Evolutionary conservation across 2,888 invertebrate genomes (phyloP).

Genomic region (Ophonus ardosiacus): DNA sequence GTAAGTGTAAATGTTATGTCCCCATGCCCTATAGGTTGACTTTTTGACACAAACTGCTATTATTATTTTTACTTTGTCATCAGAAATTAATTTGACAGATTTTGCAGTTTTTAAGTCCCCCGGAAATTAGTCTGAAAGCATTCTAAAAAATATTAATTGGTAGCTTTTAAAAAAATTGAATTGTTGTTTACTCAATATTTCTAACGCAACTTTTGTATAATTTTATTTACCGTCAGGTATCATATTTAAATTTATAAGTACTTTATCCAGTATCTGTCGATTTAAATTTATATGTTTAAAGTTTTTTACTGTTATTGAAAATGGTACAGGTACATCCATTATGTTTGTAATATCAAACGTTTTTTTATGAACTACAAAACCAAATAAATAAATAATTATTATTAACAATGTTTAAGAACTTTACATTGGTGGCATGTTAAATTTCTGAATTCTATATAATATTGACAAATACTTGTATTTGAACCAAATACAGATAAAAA

Average conservation of each 20-base stretch:
- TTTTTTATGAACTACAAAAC: slow-evolving; percentile 2
- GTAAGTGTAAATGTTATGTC: too few relatives aligned
- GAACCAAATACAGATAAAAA: slow-evolving; percentile 11
- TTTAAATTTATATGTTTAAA: not conserved
- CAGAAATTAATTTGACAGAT: too few relatives aligned
- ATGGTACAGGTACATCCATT: slow-evolving; percentile 5
- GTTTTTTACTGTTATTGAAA: slow-evolving; percentile 3
- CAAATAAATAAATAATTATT: not conserved
- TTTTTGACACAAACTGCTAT: too few relatives aligned
- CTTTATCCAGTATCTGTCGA: not conserved
- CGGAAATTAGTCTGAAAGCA: too few relatives aligned
- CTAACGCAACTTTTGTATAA: not conserved
- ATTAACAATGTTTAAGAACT: not conserved
- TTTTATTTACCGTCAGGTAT: not conserved
- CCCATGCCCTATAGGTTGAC: too few relatives aligned
- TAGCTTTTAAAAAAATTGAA: too few relatives aligned
- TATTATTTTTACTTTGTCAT: too few relatives aligned
- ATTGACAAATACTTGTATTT: slow-evolving; percentile 9
- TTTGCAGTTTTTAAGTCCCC: too few relatives aligned
- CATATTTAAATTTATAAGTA: slow-evolving; percentile 28
- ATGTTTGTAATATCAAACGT: slow-evolving; percentile 17
- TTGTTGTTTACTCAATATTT: too few relatives aligned
- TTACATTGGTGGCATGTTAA: not conserved
- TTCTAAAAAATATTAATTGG: too few relatives aligned
- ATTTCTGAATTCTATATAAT: slow-evolving; percentile 5